Base-by-base conservation (phyloP, 2,888 invertebrate species). In the Agrochola lychnidis region DNA sequence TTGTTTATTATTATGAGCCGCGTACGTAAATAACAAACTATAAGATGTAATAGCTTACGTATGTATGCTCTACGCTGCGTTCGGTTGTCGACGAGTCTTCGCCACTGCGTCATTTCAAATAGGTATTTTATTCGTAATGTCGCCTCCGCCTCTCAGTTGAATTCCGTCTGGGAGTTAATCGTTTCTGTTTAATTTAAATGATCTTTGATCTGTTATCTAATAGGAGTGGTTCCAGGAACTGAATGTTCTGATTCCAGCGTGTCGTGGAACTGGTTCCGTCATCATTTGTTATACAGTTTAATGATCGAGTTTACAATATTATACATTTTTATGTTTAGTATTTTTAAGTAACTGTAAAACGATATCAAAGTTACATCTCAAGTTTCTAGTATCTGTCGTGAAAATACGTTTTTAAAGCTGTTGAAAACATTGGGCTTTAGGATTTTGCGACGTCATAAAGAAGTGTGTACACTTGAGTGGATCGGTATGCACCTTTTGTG, bases 161-260 rank as follows among this genome's bases (percentile, higher is more conserved):
- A 88, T 88, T 84, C 86, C 90, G 86, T 87, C 85, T 89, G 79
- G 73, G 79, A 88, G 90, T 91, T 94, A 92, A 94, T 93, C 91
- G 92, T 92, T 90, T 91, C 92, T 92, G 90, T 92, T 93, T 93
- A 92, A 93, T 93, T 93, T 92, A 92, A 94, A 94, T 91, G 91
- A 93, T 91, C 91, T 90, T 90, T 90, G 94, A 95, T 95, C 94
- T 93, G 93, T 94, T 95, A 95, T 95, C 95, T 95, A 93, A 93
- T 94, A 94, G 93, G 91, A 93, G 92, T 93, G 91, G 89, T 95
- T 95, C 95, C 89, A 81, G 91, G 95, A 95, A 95, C 90, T 90
- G 88, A 70, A 75, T 91, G 91, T 92, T 91, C 90, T 90, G 93
- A 92, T 93, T 92, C 91, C 87, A 91, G 90, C 90, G 87, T 89